Base-by-base conservation (phyloP, 1,140 invertebrate species). In the Pseudomyrmex dendroicus region DNA sequence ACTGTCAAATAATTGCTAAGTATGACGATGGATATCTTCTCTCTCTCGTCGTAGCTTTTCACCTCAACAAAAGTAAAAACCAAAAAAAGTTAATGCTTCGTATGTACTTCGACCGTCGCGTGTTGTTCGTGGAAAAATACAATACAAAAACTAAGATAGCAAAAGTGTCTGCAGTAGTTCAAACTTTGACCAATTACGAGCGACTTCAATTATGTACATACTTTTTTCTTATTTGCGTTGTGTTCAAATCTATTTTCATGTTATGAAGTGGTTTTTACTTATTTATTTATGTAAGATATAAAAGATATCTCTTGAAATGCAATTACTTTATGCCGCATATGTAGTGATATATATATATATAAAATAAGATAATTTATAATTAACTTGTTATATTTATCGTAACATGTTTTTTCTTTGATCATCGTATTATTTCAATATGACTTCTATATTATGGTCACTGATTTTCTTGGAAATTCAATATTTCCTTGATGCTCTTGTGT, bases 21-120 rank as follows among this genome's bases (percentile, higher is more conserved):
- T 61, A 35, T 70, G 44, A 70, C 50, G 64, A 17, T 12, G n/a
- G 73, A 76, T 59, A 72, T 44, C 46, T 68, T 72, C 12, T 15
- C 12, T 15, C 12, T 72, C 22, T 72, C 56, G 7, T 61, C 66
- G 66, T 2, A 15, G 52, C 46, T 70, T 78, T 80, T 59, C 13
- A 54, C 76, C 50, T 70, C 15, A 80, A 80, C 44, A 8, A 78
- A 52, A 56, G 13, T 70, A 78, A 80, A 70, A 80, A 80, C 22
- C 54, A 22, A 70, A 80, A 35, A 35, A 72, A 70, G 56, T 61
- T 59, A 17, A 72, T 46, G n/a, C 44, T 48, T 52, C n/a, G 7
- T 17, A 9, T n/a, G 52, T 56, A 80, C 54, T 72, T 61, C 70
- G 64, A 70, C 20, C 13, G 67, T 20, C 1, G 17, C 48, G 22